These are phyloP conservation scores for Ondatra zibethicus DNA, from an alignment of 2,113 vertebrate species.

Conservation along the genomic window DNA sequence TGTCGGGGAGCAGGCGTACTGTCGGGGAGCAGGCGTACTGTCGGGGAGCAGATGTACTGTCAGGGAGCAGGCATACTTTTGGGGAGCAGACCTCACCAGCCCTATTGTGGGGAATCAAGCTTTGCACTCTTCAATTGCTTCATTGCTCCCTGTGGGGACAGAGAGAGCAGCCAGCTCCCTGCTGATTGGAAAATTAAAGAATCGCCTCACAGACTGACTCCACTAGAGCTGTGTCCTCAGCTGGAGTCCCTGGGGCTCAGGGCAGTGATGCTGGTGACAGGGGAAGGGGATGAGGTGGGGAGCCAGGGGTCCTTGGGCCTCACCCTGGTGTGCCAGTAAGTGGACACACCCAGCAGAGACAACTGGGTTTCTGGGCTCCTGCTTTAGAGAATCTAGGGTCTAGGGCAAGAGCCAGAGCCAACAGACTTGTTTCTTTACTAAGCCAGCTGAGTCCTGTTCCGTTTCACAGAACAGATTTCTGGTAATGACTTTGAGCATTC, in stretches of 20 bases:
- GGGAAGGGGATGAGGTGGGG: not conserved
- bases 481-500: not conserved
- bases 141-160: not conserved
- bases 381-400: not conserved
- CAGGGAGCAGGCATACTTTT: too few relatives aligned
- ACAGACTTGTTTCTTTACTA: not conserved
- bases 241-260: not conserved
- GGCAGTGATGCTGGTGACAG: too few relatives aligned
- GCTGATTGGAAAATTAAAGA: conserved; percentile 1
- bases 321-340: not conserved
- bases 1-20: too few relatives aligned
- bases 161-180: not conserved
- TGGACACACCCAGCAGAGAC: fast-evolving
- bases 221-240: not conserved
- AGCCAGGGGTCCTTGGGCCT: not conserved
- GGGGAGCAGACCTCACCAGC: not conserved
- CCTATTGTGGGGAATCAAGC: fast-evolving
- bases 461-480: not conserved
- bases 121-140: not conserved
- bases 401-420: not conserved
- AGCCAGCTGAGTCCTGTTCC: not conserved
- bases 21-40: too few relatives aligned
- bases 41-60: not conserved
- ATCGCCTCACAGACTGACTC: not conserved
- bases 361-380: not conserved